Base-by-base conservation (phyloP, 92 coral and sea anemone genomes). In the Heteractis magnifica region DNA sequence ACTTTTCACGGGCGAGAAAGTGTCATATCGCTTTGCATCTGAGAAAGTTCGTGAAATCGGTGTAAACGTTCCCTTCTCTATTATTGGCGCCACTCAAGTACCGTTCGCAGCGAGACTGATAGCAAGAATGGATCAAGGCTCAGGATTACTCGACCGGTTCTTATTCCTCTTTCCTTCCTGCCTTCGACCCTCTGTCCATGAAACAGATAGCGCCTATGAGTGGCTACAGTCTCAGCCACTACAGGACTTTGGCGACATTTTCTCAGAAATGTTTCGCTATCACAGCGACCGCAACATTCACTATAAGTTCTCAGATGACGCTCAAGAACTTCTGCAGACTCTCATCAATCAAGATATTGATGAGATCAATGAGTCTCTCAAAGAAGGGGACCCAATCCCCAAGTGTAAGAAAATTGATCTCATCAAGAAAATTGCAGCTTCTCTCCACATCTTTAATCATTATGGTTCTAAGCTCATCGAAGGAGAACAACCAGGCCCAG, bases 1-100 rank as follows among this genome's bases (percentile, higher is more conserved):
- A 72, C 78, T 87, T 15, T 90, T 90, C 44, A 86, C 93, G 20
- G 90, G 93, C 48, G 90, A 90, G 65, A 85, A 90, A 26, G 78
- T 77, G n/a, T 79, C 91, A 0, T 90, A 84, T 65, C 81, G 89
- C 49, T 90, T 64, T 49, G 91, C 89, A 56, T 71, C 91, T 16
- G 89, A 87, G 51, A 72, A 77, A 26, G 71, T 56, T 48, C 80
- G 86, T 65, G 84, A 83, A 65, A 90, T 90, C 23, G 85, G 72
- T 19, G 82, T 62, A 18, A 87, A 90, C 59, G 60, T 80, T 41
- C 87, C 91, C n/a, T 85, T 88, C 75, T 79, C 82, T 41, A 77
- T 88, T 71, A 78, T 82, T 20, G 87, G 85, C 10, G 79, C 78
- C 23, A 88, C 89, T 49, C 87, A 88, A 72, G 81, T 85, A 41